Conservation (phyloP, 2,888 invertebrate species). For the Hedya salicella region DNA sequence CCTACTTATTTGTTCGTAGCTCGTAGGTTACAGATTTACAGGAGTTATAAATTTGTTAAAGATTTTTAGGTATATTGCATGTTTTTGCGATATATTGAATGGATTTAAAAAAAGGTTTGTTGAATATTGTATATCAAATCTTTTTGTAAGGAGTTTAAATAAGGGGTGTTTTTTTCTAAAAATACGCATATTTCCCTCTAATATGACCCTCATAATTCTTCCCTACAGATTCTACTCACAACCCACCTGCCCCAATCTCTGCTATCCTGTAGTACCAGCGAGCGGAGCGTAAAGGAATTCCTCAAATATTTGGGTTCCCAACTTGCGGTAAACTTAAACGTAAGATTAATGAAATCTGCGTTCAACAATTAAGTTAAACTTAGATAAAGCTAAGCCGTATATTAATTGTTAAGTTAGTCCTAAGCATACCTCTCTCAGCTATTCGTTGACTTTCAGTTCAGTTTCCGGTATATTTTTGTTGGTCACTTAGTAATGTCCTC, state of each 20-base stretch:
- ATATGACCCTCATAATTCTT: slow-evolving; percentile 14
- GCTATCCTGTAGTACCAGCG: slow-evolving; percentile 3
- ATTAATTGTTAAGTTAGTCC: slow-evolving; percentile 17
- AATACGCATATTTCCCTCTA: background rate
- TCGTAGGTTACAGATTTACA: no score
- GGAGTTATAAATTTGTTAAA: no score
- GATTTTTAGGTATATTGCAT: no score
- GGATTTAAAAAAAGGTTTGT: no score
- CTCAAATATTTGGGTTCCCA: slow-evolving; percentile 28
- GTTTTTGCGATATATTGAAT: no score
- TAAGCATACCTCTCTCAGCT: slow-evolving; percentile 20
- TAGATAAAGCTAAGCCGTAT: slow-evolving; percentile 25
- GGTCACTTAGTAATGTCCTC: no score
- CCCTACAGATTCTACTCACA: background rate
- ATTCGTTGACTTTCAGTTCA: background rate
- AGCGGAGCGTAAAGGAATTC: slow-evolving; percentile 15
- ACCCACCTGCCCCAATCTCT: slow-evolving; percentile 10
- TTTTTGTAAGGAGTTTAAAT: no score
- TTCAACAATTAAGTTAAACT: slow-evolving; percentile 24
- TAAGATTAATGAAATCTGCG: slow-evolving; percentile 31
- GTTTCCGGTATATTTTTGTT: background rate
- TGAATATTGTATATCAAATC: no score
- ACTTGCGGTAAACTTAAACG: slow-evolving; percentile 15
- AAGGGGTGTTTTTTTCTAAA: no score
- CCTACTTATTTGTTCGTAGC: no score